phyloP scores from a whole-genome alignment of 2,888 invertebrate species.

The Copidosoma aretas region DNA sequence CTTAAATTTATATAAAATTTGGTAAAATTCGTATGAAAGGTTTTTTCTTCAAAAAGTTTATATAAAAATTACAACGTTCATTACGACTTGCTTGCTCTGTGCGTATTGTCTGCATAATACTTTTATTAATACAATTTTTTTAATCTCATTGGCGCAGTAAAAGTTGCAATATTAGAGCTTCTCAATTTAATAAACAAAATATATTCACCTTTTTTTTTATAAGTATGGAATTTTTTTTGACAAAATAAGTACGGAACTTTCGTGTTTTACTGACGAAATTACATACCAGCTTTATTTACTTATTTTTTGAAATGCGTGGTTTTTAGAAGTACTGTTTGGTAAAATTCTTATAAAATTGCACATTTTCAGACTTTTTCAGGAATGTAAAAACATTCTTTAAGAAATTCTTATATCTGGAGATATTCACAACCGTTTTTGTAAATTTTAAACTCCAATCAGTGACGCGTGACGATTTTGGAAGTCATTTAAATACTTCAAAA shows the following conservation, averaged over 20 bases:
- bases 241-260: constrained; percentile 34
- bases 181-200: neutral
- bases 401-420: constrained; percentile 16
- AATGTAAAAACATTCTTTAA: constrained; percentile 25
- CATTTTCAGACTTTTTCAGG: constrained; percentile 30
- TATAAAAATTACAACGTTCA: constrained; percentile 34
- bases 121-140: no score
- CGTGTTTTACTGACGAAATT: constrained; percentile 20
- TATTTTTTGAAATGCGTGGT: constrained; percentile 17
- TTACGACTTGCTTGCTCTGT: no score
- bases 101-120: no score
- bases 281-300: constrained; percentile 19
- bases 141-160: neutral
- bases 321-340: constrained; percentile 23
- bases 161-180: neutral
- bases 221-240: constrained; percentile 9
- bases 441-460: neutral
- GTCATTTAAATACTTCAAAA: neutral
- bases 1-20: constrained; percentile 38
- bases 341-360: constrained; percentile 36
- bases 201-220: no score
- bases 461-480: neutral
- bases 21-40: constrained; percentile 36
- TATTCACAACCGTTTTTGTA: neutral
- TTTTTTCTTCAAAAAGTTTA: constrained; percentile 29